Evolutionary conservation across 1,140 invertebrate species (phyloP).

Genomic region (Bombus pyrosoma): DNA sequence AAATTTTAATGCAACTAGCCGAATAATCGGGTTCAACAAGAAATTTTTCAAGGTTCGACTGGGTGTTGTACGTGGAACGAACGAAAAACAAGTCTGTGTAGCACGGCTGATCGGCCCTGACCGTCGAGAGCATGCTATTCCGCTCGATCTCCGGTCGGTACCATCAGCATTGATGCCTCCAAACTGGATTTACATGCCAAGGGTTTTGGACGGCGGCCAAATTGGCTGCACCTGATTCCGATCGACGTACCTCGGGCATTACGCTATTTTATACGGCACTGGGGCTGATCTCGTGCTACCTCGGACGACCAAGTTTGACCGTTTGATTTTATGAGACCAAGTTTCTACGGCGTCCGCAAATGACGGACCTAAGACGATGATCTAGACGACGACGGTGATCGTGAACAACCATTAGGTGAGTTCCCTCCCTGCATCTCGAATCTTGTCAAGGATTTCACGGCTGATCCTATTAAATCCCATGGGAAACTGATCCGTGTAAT

Average conservation of each 20-base stretch:
- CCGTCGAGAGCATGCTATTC: conserved; percentile 50
- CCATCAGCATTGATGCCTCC: conserved; percentile 60
- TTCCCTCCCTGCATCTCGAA: neutral
- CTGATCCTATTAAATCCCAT: neutral
- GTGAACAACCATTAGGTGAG: conserved; percentile 15
- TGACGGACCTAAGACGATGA: conserved; percentile 69
- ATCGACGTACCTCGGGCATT: conserved; percentile 72
- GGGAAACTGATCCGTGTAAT: neutral
- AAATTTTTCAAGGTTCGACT: conserved; percentile 48
- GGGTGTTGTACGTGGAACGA: conserved; percentile 21
- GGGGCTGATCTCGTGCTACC: conserved; percentile 45
- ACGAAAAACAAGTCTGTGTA: conserved; percentile 46
- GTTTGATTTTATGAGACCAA: conserved; percentile 73
- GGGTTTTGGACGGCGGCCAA: conserved; percentile 72
- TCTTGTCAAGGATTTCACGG: conserved; percentile 27
- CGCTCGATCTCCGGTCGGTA: conserved; percentile 59
- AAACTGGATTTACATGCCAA: conserved; percentile 71
- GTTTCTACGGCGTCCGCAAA: conserved; percentile 69
- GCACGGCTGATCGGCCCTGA: conserved; percentile 39
- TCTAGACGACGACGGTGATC: conserved; percentile 7
- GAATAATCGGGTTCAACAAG: neutral
- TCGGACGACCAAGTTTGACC: conserved; percentile 62
- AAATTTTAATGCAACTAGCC: conserved; percentile 1
- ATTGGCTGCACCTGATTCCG: conserved; percentile 77
- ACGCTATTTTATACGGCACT: conserved; percentile 72